Percentiles rank a stretch among this genome's conserved stretches.
Evolutionary conservation across 1,140 invertebrate genomes (phyloP).

Genomic region (Zaprionus taronus): DNA sequence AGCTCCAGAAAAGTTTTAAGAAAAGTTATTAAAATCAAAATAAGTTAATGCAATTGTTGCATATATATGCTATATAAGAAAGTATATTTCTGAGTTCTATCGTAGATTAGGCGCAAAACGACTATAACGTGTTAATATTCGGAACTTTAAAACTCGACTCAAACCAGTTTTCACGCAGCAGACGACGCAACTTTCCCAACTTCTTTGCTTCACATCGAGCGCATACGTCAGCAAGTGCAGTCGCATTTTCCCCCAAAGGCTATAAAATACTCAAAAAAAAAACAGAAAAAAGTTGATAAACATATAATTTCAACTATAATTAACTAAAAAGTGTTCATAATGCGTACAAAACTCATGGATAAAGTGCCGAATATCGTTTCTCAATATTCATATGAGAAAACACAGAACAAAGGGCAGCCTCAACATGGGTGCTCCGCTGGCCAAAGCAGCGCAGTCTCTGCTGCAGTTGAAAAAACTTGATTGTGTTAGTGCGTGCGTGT

Average conservation of each 20-base stretch:
- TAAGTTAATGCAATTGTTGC: neutral
- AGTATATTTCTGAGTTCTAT: neutral
- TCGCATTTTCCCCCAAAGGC: constrained; percentile 5
- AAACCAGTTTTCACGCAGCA: constrained; percentile 42
- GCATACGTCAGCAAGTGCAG: constrained; percentile 50
- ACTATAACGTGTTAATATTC: neutral
- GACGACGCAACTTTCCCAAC: constrained; percentile 33
- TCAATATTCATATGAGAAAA: constrained; percentile 32
- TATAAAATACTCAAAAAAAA: neutral
- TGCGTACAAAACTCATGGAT: constrained; percentile 19
- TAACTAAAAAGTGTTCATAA: neutral
- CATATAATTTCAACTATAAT: neutral
- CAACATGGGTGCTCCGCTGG: constrained; percentile 63
- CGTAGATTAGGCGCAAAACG: neutral
- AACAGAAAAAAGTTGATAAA: neutral
- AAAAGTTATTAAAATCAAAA: neutral
- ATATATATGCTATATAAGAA: neutral
- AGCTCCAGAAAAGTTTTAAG: constrained; percentile 24
- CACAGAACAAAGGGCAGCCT: constrained; percentile 46
- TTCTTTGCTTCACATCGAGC: constrained; percentile 14
- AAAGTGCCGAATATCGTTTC: constrained; percentile 2
- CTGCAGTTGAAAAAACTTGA: constrained; percentile 60
- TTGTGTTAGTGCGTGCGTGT: constrained; percentile 33
- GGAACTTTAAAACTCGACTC: neutral
- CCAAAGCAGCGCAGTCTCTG: constrained; percentile 46